Evolutionary conservation across 2,888 invertebrate species (phyloP).

Genomic region (Lamellibrachia satsuma): DNA sequence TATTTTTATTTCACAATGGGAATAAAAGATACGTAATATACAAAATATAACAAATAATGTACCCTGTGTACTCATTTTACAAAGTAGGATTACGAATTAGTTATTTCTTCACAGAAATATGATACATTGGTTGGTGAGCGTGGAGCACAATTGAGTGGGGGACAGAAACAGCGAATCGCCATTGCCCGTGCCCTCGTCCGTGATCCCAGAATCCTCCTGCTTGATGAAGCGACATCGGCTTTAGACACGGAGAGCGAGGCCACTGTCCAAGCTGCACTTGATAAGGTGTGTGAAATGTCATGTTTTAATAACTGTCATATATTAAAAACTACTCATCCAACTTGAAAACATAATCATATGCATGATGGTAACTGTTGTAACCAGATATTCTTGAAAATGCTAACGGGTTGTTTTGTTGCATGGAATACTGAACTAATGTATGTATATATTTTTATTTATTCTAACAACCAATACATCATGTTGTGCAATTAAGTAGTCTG

Average conservation of each 20-base stretch:
- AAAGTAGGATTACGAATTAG: neutral
- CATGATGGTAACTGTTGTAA: no score
- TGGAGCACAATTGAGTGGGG: slow-evolving; percentile 65
- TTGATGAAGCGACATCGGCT: slow-evolving; percentile 62
- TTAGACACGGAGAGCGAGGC: slow-evolving; percentile 60
- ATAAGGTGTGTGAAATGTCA: slow-evolving; percentile 59
- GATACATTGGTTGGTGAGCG: slow-evolving; percentile 65
- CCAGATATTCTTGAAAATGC: no score
- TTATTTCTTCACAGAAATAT: slow-evolving; percentile 53
- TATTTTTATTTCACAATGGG: no score
- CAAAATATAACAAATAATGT: neutral
- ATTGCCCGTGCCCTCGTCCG: slow-evolving; percentile 69
- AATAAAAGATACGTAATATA: neutral
- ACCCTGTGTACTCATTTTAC: neutral
- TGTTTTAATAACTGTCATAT: no score
- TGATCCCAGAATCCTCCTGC: slow-evolving; percentile 74
- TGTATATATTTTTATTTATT: no score
- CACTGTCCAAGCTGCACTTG: slow-evolving; percentile 78
- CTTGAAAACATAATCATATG: no score
- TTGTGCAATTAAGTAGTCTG: no score
- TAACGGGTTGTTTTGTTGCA: no score
- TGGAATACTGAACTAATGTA: no score
- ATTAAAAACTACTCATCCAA: no score
- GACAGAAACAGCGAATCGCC: slow-evolving; percentile 65
- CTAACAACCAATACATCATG: no score